These are phyloP conservation scores for Pteronura brasiliensis DNA, from an alignment of 2,113 vertebrate genomes.

Conservation along the genomic window DNA sequence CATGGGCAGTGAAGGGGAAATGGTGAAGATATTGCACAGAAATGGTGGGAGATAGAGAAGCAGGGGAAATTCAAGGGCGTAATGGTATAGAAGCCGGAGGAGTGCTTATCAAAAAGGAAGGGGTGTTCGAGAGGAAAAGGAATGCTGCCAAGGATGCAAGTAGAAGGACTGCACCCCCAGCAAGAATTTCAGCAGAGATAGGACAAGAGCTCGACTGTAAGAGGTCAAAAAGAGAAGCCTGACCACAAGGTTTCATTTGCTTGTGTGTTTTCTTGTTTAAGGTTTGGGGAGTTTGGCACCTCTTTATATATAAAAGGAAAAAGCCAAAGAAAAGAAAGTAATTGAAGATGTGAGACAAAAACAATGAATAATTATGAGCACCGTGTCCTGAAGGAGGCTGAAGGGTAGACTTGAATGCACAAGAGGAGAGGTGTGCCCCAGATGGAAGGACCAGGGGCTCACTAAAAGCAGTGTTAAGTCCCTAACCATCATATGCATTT, in stretches of 20 bases:
- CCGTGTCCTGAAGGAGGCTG: not conserved
- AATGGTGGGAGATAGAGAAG: not conserved
- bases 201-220: not conserved
- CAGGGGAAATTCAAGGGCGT: not conserved
- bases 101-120: not conserved
- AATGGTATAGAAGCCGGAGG: not conserved
- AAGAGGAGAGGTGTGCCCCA: not conserved
- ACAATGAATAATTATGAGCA: not conserved
- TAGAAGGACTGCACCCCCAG: not conserved
- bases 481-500: not conserved
- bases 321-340: not conserved
- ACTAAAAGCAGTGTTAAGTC: not conserved
- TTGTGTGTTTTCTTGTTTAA: not conserved
- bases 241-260: not conserved
- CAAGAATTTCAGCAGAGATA: not conserved
- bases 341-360: not conserved
- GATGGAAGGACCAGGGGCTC: not conserved
- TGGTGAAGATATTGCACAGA: not conserved
- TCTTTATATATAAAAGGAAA: not conserved
- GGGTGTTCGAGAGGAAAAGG: not conserved
- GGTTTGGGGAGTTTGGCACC: not conserved
- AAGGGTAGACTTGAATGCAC: not conserved
- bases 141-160: not conserved
- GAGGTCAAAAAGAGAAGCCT: not conserved
- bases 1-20: not conserved